Evolutionary conservation across 2,797 vertebrate genomes (phyloP), one percentile per base, ranked within the genome.

Genomic region (Hippocampus kuda): DNA sequence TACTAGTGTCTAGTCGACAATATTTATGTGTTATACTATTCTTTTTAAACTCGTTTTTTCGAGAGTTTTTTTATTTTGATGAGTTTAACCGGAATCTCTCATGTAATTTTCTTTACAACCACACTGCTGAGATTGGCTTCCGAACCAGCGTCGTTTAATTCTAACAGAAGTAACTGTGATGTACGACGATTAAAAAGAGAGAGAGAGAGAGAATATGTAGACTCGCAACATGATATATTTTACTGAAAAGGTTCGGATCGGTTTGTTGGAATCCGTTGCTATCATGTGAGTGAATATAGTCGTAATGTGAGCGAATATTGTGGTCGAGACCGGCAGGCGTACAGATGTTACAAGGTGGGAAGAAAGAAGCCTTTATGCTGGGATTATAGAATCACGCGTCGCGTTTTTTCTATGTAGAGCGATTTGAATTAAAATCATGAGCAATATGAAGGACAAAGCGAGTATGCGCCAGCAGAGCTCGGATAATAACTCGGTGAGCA

Each of bases 401-500:
- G 67, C 57, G 70, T 75, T 79, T 57, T 70, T 20, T 66, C 20
- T 51, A 22, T 22, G 27, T 51, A 20, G 15, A 27, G 26, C 63
- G 26, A 49, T 20, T 27, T 4, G 44, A 27, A 42, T 13, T 16
- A 2, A 26, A 59, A 76, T 16, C 38, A 85, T 82, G 84, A 83
- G 81, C 77, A 83, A 61, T 65, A 83, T 79, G 68, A 72, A 81
- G 71, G 89, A 88, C 1, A 75, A 68, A 48, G 65, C 81, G 7
- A 72, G 70, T 0, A 27, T 81, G 59, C 85, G 86, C 24, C 83
- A 85, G 24, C 85, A 79, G 74, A 90, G 87, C 79, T 84, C 88
- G 0, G 91, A 90, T 66, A 90, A 84, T 59, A 91, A 88, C 79
- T 88, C 86, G 0, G 83, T 88, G 82, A 89, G 89, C 82, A 89